Evolutionary conservation across 2,113 vertebrate species (phyloP), one percentile per base, ranked within the genome.

Genomic region (Ptilonorhynchus violaceus): DNA sequence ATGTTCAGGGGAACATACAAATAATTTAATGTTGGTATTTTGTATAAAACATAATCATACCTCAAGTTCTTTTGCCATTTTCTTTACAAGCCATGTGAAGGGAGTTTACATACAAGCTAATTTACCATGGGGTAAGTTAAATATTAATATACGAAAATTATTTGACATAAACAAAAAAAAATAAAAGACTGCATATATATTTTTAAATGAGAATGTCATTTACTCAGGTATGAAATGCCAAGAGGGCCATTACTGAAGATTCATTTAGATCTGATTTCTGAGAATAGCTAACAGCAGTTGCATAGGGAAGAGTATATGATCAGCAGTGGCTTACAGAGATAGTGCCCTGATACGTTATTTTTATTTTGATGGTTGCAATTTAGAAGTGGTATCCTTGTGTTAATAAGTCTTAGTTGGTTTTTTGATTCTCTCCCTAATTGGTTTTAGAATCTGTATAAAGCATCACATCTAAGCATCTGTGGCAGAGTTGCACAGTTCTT

Each of bases 401-500:
- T 81, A 52, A 13, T 58, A 88, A 73, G 31, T 72, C 20, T n/a
- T 66, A 62, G 22, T 35, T 72, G 25, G 0, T 31, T 75, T 88
- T 60, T 42, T 69, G 2, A 70, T 73, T 75, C 28, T 88, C 59
- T 37, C 24, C 11, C 39, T 76, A 24, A 52, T 13, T 76, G 19
- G 9, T 73, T 88, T 92, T 79, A 58, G 41, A 76, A 49, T 73
- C 53, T 88, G 16, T 47, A n/a, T 55, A 35, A 85, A 72, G 13
- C 0, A 0, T 69, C 70, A 52, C 15, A 30, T 2, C 7, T 44
- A 52, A 68, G 53, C 4, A 3, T 64, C 49, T 76, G 41, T 39
- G 49, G 8, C 63, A 88, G 46, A 64, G 46, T 23, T 91, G 16
- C 9, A 39, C 25, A 41, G 49, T 58, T 86, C 46, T 86, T 21